Evolutionary conservation across 2,113 vertebrate genomes (phyloP).

Genomic region (Spheniscus mendiculus): DNA sequence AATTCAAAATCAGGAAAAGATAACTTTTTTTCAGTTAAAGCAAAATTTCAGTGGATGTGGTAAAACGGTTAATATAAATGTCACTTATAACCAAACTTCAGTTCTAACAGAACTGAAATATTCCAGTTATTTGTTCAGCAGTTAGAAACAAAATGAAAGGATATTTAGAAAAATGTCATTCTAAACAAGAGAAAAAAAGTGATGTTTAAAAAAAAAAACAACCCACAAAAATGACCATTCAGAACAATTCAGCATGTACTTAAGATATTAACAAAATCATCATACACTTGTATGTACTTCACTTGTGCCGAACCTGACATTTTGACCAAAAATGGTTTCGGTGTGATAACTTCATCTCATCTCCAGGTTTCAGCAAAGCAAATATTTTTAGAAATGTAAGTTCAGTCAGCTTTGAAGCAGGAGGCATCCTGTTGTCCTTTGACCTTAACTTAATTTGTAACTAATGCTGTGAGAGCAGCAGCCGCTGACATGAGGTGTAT

Average conservation of each 20-base stretch:
- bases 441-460: not conserved
- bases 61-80: not conserved
- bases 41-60: not conserved
- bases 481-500: not conserved
- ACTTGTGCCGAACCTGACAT: not conserved
- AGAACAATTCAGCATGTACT: not conserved
- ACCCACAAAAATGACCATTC: not conserved
- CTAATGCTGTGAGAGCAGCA: not conserved
- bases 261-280: not conserved
- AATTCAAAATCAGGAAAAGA: not conserved
- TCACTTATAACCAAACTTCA: not conserved
- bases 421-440: not conserved
- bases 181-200: not conserved
- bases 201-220: not conserved
- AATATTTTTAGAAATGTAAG: not conserved
- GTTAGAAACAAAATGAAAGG: not conserved
- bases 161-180: not conserved
- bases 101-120: not conserved
- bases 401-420: not conserved
- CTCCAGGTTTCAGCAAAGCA: not conserved
- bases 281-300: not conserved
- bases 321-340: not conserved
- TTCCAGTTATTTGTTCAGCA: not conserved
- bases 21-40: not conserved
- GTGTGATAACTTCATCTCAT: not conserved